Percentiles rank a stretch among this genome's conserved stretches.
Conservation (phyloP, 2,888 invertebrate species). For the Colostygia pectinataria region DNA sequence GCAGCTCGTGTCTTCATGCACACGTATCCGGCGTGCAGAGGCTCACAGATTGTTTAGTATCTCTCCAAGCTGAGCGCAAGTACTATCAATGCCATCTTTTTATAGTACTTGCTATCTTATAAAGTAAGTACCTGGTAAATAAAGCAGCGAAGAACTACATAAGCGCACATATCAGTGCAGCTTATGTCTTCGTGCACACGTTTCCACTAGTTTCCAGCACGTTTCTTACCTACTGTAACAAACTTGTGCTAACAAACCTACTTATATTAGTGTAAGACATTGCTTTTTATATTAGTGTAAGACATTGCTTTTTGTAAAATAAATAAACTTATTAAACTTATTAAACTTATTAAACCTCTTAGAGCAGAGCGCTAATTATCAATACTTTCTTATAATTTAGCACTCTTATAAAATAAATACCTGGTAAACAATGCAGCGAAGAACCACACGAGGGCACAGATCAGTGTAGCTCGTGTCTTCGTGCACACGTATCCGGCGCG, state of each 20-base stretch:
- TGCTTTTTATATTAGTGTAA: too few species aligned
- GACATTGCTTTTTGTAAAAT: too few species aligned
- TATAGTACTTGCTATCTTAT: too few species aligned
- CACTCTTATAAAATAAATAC: too few species aligned
- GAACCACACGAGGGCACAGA: slow-evolving; percentile 92
- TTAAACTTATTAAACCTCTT: too few species aligned
- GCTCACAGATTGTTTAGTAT: slow-evolving; percentile 96
- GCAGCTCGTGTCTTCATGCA: slow-evolving; percentile 94
- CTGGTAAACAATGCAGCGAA: slow-evolving; percentile 73
- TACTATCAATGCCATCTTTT: too few species aligned
- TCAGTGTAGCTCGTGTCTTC: slow-evolving; percentile 91
- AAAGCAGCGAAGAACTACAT: slow-evolving; percentile 89
- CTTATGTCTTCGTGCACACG: slow-evolving; percentile 93
- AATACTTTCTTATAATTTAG: too few species aligned
- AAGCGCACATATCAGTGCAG: slow-evolving; percentile 90
- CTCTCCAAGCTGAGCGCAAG: slow-evolving; percentile 95
- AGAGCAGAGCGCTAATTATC: slow-evolving; percentile 97
- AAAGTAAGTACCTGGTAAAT: too few species aligned
- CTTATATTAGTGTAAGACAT: too few species aligned
- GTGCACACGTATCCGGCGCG: slow-evolving; percentile 95
- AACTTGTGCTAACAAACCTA: too few species aligned
- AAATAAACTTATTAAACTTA: too few species aligned
- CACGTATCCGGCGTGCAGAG: slow-evolving; percentile 93
- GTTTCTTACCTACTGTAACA: too few species aligned
- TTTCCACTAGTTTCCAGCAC: slow-evolving; percentile 93